phyloP scores from a whole-genome alignment of 2,888 invertebrate species.

The Drosophila parthenogenetica region DNA sequence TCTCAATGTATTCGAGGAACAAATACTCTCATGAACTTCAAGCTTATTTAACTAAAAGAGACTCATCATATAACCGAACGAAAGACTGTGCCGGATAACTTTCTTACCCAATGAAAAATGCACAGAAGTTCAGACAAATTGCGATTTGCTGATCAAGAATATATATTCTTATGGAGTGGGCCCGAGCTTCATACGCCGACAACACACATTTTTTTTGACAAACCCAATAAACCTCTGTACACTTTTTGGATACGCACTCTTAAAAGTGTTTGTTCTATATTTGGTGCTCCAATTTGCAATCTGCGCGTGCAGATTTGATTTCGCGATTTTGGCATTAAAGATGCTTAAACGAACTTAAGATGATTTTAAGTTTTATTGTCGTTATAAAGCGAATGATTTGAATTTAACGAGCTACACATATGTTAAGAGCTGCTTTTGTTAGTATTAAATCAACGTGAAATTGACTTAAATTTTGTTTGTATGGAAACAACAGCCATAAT shows the following conservation, averaged over 20 bases:
- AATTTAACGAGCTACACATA: slow-evolving; percentile 48
- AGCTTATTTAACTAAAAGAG: not conserved
- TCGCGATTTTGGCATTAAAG: slow-evolving; percentile 24
- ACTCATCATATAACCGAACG: no score
- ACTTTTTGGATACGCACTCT: no score
- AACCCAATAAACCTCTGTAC: no score
- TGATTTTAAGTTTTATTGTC: slow-evolving; percentile 22
- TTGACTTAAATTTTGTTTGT: slow-evolving; percentile 20
- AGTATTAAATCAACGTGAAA: slow-evolving; percentile 34
- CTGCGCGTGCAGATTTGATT: slow-evolving; percentile 38
- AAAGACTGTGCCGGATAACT: no score
- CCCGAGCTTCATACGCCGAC: no score
- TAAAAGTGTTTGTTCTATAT: not conserved
- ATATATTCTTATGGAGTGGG: no score
- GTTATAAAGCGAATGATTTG: slow-evolving; percentile 39
- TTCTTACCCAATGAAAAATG: no score
- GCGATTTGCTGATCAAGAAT: no score
- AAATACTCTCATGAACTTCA: slow-evolving; percentile 5
- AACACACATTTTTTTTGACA: no score
- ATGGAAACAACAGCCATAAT: slow-evolving; percentile 8
- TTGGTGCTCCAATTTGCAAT: slow-evolving; percentile 31
- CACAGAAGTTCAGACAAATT: no score
- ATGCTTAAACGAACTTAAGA: slow-evolving; percentile 23
- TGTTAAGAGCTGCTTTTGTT: slow-evolving; percentile 53
- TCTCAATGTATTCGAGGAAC: not conserved